These are phyloP conservation scores for Gulo gulo DNA, from an alignment of 2,113 vertebrate species.

Conservation along the genomic window DNA sequence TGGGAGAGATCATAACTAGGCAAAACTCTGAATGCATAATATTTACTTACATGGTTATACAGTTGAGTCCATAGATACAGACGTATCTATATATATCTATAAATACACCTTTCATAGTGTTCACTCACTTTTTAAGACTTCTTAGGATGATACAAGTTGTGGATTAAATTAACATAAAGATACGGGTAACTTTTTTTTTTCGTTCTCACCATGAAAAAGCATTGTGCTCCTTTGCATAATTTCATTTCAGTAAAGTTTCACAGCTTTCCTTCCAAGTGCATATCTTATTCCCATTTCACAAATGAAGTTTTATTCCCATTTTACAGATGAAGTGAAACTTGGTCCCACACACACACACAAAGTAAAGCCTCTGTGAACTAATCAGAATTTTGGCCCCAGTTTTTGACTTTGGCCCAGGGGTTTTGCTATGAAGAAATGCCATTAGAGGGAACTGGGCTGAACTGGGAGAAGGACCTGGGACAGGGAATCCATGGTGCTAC, in stretches of 20 bases:
- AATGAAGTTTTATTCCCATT: not conserved
- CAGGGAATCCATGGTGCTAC: not conserved
- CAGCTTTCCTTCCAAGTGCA: not conserved
- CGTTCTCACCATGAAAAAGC: not conserved
- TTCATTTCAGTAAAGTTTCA: not conserved
- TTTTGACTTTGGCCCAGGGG: not conserved
- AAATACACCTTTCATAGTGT: not conserved
- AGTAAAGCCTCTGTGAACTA: not conserved
- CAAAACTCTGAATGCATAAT: not conserved
- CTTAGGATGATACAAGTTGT: not conserved
- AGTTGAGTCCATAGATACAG: not conserved
- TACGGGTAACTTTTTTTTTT: not conserved
- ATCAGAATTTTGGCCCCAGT: not conserved
- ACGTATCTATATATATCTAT: not conserved
- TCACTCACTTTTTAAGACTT: not conserved
- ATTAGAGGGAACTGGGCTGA: not conserved
- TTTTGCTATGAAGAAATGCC: not conserved
- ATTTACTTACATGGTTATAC: not conserved
- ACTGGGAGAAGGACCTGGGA: not conserved
- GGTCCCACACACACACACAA: no score
- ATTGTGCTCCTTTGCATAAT: not conserved
- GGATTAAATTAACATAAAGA: slow-evolving; percentile 22
- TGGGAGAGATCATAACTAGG: not conserved
- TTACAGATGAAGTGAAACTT: not conserved
- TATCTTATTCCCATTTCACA: not conserved